Percentiles rank a stretch among this genome's conserved stretches.
Conservation (phyloP, 2,888 invertebrate species). For the Drosophila rellima region DNA sequence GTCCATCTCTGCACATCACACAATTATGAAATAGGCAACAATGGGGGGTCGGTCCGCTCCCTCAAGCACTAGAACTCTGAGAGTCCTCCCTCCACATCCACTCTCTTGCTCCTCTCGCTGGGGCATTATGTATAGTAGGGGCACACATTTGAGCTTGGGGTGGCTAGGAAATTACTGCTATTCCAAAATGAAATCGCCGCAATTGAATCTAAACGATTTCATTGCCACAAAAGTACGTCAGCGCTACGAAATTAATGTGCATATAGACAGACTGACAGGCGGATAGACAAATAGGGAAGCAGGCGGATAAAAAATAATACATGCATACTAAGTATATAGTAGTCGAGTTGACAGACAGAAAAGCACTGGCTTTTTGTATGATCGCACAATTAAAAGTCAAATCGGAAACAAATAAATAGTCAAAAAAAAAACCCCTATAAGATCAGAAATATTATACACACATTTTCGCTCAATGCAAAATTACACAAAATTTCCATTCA, state of each 20-base stretch:
- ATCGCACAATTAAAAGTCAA: slow-evolving; percentile 50
- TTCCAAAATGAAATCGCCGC: slow-evolving; percentile 79
- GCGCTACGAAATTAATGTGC: slow-evolving; percentile 50
- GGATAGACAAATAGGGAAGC: slow-evolving; percentile 14
- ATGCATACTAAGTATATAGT: slow-evolving; percentile 9
- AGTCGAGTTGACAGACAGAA: slow-evolving; percentile 18
- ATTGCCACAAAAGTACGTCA: slow-evolving; percentile 76
- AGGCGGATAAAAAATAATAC: slow-evolving; percentile 10
- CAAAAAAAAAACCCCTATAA: too few relatives aligned
- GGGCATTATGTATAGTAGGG: slow-evolving; percentile 15
- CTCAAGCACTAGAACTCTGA: slow-evolving; percentile 11
- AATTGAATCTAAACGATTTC: slow-evolving; percentile 80
- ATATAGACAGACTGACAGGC: slow-evolving; percentile 20
- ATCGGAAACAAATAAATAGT: slow-evolving; percentile 38
- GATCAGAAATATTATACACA: slow-evolving; percentile 3
- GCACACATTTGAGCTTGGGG: slow-evolving; percentile 39
- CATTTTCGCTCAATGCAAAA: slow-evolving; percentile 18
- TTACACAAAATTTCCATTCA: slow-evolving; percentile 17
- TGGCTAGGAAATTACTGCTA: slow-evolving; percentile 76
- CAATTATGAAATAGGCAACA: slow-evolving; percentile 68
- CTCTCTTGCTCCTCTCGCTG: slow-evolving; percentile 13
- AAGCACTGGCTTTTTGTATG: slow-evolving; percentile 14
- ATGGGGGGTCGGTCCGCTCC: slow-evolving; percentile 52
- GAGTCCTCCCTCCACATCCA: slow-evolving; percentile 13
- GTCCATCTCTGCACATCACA: slow-evolving; percentile 33